Conservation (phyloP, 2,113 vertebrate species). For the Carassius auratus region DNA sequence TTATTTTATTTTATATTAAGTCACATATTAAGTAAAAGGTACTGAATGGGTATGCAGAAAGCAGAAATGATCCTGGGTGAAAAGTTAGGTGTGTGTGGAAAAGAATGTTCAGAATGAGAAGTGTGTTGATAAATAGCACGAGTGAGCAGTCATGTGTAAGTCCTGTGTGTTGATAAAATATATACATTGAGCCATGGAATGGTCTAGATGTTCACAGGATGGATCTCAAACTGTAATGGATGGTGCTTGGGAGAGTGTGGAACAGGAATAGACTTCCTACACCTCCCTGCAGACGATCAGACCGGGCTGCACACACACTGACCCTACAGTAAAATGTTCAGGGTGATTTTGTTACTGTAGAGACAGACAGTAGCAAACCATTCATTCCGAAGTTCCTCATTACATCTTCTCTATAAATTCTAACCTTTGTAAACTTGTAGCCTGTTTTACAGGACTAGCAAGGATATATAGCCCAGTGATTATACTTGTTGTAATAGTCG, state of each 20-base stretch:
- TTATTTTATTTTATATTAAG: too few relatives aligned
- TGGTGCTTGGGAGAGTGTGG: slow-evolving; percentile 43
- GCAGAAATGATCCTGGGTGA: not conserved
- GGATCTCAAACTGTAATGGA: slow-evolving; percentile 39
- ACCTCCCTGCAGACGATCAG: too few relatives aligned
- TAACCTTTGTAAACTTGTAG: not conserved
- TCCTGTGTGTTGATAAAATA: slow-evolving; percentile 10
- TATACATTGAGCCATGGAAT: slow-evolving; percentile 25
- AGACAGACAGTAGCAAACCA: not conserved
- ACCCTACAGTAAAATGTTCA: not conserved
- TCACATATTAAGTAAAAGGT: too few relatives aligned
- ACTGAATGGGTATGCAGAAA: not conserved
- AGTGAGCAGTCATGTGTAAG: not conserved
- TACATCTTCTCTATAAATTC: not conserved
- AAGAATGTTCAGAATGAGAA: not conserved
- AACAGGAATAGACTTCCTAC: too few relatives aligned
- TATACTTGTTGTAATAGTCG: slow-evolving; percentile 26
- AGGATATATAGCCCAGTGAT: slow-evolving; percentile 1
- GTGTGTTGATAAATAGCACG: slow-evolving; percentile 5
- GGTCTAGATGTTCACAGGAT: slow-evolving; percentile 3
- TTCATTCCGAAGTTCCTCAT: not conserved
- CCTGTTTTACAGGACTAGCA: not conserved
- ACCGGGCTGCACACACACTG: not conserved
- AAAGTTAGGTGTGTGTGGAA: not conserved
- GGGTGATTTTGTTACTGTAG: not conserved